Conservation (phyloP, 1,140 invertebrate species). For the Tetramorium parvispinum region DNA sequence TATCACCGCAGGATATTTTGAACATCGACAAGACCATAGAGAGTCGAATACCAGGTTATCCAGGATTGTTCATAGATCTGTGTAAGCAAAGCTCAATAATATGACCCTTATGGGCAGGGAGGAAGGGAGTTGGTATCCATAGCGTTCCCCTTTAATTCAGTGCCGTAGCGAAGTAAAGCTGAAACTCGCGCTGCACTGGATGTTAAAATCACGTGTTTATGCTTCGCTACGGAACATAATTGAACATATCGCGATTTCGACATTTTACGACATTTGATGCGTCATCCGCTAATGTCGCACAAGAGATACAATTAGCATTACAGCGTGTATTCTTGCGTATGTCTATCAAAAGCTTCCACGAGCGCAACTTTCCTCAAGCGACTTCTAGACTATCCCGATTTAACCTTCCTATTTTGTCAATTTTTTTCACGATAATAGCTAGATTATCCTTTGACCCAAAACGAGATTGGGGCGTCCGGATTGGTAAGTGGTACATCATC, state of each 20-base stretch:
- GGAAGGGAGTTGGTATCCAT: background rate
- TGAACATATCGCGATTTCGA: constrained; percentile 16
- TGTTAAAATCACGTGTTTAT: constrained; percentile 38
- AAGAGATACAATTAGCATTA: constrained; percentile 6
- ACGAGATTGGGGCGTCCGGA: constrained; percentile 77
- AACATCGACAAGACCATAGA: constrained; percentile 45
- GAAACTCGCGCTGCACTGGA: background rate
- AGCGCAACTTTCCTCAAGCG: background rate
- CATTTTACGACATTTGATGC: constrained; percentile 14
- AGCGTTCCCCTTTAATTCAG: background rate
- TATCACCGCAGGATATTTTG: constrained; percentile 46
- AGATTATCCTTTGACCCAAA: constrained; percentile 73
- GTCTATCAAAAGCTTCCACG: background rate
- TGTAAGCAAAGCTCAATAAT: constrained; percentile 66
- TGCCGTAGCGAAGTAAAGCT: background rate
- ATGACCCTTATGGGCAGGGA: background rate
- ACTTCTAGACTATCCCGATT: background rate
- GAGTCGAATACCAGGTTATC: constrained; percentile 28
- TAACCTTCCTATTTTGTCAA: background rate
- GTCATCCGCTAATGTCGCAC: constrained; percentile 22
- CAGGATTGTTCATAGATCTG: constrained; percentile 71
- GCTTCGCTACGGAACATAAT: constrained; percentile 42
- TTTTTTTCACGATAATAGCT: constrained; percentile 65
- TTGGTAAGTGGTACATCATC: constrained; percentile 80
- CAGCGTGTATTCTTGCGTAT: background rate